Evolutionary conservation across 2,888 invertebrate species (phyloP).

Genomic region (Lepidochitona cinerea): DNA sequence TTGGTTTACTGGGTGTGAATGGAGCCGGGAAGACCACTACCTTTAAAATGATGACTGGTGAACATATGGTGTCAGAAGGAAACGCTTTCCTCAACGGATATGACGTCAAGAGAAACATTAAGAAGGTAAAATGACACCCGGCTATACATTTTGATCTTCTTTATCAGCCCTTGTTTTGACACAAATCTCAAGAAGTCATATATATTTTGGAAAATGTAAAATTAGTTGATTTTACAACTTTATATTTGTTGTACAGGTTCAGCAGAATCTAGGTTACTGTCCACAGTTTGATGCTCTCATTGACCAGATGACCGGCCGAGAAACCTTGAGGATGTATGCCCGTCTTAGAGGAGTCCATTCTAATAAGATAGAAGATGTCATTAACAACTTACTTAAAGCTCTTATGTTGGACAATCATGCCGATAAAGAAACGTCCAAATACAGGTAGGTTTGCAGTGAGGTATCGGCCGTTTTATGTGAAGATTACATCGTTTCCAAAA

Average conservation of each 20-base stretch:
- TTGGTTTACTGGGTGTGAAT: slow-evolving; percentile 86
- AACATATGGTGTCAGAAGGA: slow-evolving; percentile 72
- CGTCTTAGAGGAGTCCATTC: slow-evolving; percentile 75
- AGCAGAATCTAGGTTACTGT: slow-evolving; percentile 87
- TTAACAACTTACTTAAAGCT: slow-evolving; percentile 50
- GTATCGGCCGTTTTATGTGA: no score
- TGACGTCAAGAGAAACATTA: slow-evolving; percentile 45
- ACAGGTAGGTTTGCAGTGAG: slow-evolving; percentile 41
- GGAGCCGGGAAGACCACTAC: slow-evolving; percentile 93
- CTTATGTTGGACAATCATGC: slow-evolving; percentile 20
- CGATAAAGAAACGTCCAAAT: slow-evolving; percentile 71
- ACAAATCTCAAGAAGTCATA: no score
- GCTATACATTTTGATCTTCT: neutral
- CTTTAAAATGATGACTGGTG: slow-evolving; percentile 80
- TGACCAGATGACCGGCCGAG: slow-evolving; percentile 81
- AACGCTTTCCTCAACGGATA: slow-evolving; percentile 73
- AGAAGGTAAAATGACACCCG: slow-evolving; percentile 34
- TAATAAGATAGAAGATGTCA: slow-evolving; percentile 48
- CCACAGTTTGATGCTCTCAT: slow-evolving; percentile 91
- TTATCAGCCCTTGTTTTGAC: no score
- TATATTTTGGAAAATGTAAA: no score
- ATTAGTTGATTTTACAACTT: no score
- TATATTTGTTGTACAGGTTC: slow-evolving; percentile 75
- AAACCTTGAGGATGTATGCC: slow-evolving; percentile 82
- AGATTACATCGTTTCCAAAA: no score